phyloP scores from a whole-genome alignment of 2,888 invertebrate genomes.

The Anthoptus insignis region DNA sequence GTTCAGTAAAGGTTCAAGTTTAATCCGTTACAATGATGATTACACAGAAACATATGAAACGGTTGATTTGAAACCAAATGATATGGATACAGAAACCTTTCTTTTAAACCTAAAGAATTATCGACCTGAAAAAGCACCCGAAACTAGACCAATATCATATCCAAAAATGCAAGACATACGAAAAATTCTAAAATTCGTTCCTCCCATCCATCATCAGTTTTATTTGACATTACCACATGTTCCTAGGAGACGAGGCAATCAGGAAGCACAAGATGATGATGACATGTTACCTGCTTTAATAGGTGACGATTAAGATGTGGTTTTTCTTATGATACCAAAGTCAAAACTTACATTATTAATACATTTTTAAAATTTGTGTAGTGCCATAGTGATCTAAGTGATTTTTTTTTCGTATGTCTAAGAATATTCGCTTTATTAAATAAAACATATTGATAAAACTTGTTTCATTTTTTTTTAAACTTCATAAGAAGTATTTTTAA shows the following conservation, averaged over 20 bases:
- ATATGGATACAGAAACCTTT: conserved; percentile 42
- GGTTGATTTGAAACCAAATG: conserved; percentile 45
- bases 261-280: conserved; percentile 33
- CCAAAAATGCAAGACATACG: conserved; percentile 46
- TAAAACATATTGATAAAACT: conserved; percentile 13
- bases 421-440: conserved; percentile 11
- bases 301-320: conserved; percentile 24
- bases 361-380: conserved; percentile 18
- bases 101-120: conserved; percentile 43
- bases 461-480: conserved; percentile 26
- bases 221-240: conserved; percentile 41
- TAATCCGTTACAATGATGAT: conserved; percentile 26
- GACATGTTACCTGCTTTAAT: conserved; percentile 30
- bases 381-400: conserved; percentile 20
- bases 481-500: conserved; percentile 29
- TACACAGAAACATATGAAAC: conserved; percentile 41
- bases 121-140: conserved; percentile 42
- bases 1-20: conserved; percentile 27
- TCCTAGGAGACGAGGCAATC: conserved; percentile 34
- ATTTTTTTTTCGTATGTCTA: conserved; percentile 30
- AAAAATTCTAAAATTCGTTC: conserved; percentile 45
- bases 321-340: conserved; percentile 20
- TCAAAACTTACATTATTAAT: conserved; percentile 18
- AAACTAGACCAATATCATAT: conserved; percentile 40
- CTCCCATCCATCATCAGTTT: conserved; percentile 38